Evolutionary conservation across 1,140 invertebrate genomes (phyloP), one percentile per base, ranked within the genome.

Genomic region (Tetranychus urticae): DNA sequence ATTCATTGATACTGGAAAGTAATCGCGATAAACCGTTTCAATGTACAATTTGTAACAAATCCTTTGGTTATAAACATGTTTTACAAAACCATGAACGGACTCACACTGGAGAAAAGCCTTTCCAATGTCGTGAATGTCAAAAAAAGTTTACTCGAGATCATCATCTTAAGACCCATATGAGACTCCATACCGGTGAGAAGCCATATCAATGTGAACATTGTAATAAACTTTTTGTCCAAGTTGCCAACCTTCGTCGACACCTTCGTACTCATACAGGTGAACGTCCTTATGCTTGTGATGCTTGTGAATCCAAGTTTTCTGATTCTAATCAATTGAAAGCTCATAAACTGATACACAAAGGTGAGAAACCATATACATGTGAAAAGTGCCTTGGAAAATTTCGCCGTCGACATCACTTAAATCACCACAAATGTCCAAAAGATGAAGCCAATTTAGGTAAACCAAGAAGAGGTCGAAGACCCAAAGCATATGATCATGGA

Each of bases 21-120:
- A 59, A 55, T 48, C 68, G 82, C 1, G 85, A 88, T 65, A 86
- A 86, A 69, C 80, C 83, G 3, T 93, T 93, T 72, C 85, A 82
- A 3, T 93, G 88, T 73, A 80, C 80, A 58, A 81, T 87, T 3
- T 93, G 88, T 72, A 82, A 81, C 50, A 79, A 85, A 59, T 84
- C 82, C 1, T 93, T 92, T 68, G 88, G 87, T 6, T 91, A 93
- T 75, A 93, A 93, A 69, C 88, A 93, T 71, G 88, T 93, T 2
- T 74, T 92, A 31, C 88, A 92, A 70, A 97, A 97, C 69, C 91
- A 97, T 71, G 88, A 93, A 65, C 80, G 91, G 58, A 97, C 90
- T 0, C 92, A 97, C 71, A 96, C 91, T 0, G 91, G 92, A 0
- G 88, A 92, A 69, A 91, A 94, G 68, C 92, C 92, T 0, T 96